Conservation (phyloP, 2,888 invertebrate species). For the Fragum sueziense region DNA sequence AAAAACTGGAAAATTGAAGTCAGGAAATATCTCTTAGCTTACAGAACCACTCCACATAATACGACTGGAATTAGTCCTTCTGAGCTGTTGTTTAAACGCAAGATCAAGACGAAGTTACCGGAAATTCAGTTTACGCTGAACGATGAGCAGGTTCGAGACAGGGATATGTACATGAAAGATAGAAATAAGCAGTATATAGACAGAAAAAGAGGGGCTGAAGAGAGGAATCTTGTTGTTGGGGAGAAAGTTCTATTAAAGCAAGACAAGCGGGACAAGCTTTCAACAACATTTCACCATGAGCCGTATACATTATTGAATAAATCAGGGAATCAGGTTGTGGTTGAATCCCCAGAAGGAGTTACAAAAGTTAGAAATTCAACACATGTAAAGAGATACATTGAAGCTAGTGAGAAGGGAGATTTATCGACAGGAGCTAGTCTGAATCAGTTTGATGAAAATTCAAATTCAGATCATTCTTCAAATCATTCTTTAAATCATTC, state of each 20-base stretch:
- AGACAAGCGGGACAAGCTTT: constrained; percentile 31
- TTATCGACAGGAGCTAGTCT: neutral
- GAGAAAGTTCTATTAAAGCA: constrained; percentile 38
- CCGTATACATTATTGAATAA: constrained; percentile 28
- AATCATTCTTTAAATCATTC: too few species aligned
- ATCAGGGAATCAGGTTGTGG: constrained; percentile 15
- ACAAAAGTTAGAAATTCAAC: constrained; percentile 25
- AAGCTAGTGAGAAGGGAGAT: neutral
- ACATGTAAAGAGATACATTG: constrained; percentile 28
- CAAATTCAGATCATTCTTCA: neutral
- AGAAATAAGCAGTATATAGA: constrained; percentile 25
- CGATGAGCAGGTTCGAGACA: constrained; percentile 38
- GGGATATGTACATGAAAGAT: constrained; percentile 21
- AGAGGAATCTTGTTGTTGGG: constrained; percentile 30
- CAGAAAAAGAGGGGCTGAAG: too few species aligned
- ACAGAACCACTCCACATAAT: constrained; percentile 55
- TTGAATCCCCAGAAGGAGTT: constrained; percentile 25
- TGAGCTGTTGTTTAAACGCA: too few species aligned
- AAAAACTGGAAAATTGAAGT: constrained; percentile 47
- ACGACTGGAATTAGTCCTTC: too few species aligned
- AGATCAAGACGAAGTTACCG: constrained; percentile 52
- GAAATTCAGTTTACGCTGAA: neutral
- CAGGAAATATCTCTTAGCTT: constrained; percentile 47
- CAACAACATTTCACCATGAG: constrained; percentile 25
- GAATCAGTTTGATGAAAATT: too few species aligned